Evolutionary conservation across 2,113 vertebrate genomes (phyloP), one percentile per base, ranked within the genome.

Genomic region (Solenodon paradoxus): DNA sequence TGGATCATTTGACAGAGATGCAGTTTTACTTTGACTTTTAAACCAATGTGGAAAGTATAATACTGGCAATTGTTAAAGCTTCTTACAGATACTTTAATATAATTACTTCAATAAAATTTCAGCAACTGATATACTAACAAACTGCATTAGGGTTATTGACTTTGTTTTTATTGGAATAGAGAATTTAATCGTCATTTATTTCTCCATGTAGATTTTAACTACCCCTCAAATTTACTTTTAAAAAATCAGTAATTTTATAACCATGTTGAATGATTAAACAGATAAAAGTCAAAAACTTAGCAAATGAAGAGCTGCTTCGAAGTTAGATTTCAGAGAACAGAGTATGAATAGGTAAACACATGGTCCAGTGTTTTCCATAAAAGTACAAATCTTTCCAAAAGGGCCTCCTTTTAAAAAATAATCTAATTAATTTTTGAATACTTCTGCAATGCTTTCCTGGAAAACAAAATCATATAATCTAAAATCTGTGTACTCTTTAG

Each of bases 361-460:
- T 53, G 63, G 45, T 55, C 35, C 68, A 92, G 77, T 93, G 92
- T 75, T 66, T 84, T 75, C 45, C 28, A 63, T 11, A 87, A 94
- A 93, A 86, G n/a, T 40, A 22, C 71, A 90, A 88, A 71, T 64
- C 47, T 20, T 88, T 35, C 32, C 42, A 68, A 22, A 89, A 19
- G 63, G 22, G 3, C 30, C 61, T 32, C 28, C 30, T n/a, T 59
- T 88, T 84, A 94, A 91, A 47, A 26, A 96, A 86, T 59, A 78
- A 96, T 84, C 78, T 72, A 59, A 89, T 97, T 77, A 71, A 82
- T 96, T 96, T 96, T 69, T 79, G 7, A 86, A 86, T 71, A 30
- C 7, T 87, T 95, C 45, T 93, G 69, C 94, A 89, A 74, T 93
- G 30, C 75, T 90, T 95, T 92, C 45, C 71, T 78, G 64, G 80